A percentile compares a stretch with the other conserved stretches of the same genome.
phyloP scores from a whole-genome alignment of 35 echinoderm and acorn worm species.

The Lytechinus pictus region DNA sequence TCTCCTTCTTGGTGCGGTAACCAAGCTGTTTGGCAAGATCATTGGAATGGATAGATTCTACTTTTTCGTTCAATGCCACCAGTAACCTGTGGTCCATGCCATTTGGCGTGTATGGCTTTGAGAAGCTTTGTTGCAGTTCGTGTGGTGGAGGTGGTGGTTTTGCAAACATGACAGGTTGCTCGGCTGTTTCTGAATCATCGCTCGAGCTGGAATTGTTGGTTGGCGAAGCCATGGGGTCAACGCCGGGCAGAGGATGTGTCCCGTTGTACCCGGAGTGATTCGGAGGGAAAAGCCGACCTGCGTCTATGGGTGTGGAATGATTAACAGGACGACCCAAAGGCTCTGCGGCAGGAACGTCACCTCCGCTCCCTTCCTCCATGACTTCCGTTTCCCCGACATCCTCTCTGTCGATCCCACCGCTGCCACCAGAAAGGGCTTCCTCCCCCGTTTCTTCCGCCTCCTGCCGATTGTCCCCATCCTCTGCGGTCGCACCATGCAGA shows the following conservation, averaged over 20 bases:
- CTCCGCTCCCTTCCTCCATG: conserved; percentile 30
- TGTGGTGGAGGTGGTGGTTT: conserved; percentile 68
- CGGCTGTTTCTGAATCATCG: conserved; percentile 53
- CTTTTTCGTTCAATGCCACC: conserved; percentile 25
- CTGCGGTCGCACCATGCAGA: background rate
- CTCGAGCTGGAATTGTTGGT: conserved; percentile 45
- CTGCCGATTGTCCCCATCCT: conserved; percentile 29
- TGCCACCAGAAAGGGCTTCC: conserved; percentile 34
- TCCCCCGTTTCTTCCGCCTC: background rate
- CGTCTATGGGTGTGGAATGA: background rate
- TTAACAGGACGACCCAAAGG: background rate
- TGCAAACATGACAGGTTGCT: conserved; percentile 26
- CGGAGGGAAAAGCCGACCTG: background rate
- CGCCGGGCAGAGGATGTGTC: background rate
- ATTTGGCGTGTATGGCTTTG: conserved; percentile 33
- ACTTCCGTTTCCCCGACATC: background rate
- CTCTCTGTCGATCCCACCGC: background rate
- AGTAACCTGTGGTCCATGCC: conserved; percentile 65
- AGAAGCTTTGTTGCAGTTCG: background rate
- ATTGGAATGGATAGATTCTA: conserved; percentile 62
- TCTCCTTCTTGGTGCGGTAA: conserved; percentile 70
- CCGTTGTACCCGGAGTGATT: background rate
- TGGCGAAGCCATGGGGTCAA: background rate
- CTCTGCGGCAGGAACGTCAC: conserved; percentile 17
- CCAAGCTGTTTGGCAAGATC: conserved; percentile 76